Conservation (phyloP, 2,888 invertebrate species). For the Plagiodera versicolora region DNA sequence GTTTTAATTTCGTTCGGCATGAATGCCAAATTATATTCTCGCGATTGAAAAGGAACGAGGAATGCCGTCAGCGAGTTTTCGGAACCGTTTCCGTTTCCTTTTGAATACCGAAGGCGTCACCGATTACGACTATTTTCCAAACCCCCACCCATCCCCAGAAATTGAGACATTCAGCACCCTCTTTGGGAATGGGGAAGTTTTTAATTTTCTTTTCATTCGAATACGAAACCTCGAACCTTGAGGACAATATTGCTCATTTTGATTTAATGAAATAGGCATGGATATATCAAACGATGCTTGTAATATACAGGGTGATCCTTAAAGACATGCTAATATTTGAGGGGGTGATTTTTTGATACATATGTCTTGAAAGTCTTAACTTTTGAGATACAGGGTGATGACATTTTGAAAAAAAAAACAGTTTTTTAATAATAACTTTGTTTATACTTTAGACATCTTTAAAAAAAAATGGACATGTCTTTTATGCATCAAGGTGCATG, state of each 20-base stretch:
- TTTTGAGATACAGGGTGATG: no score
- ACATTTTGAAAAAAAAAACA: no score
- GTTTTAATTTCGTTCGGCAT: constrained; percentile 24
- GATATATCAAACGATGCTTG: no score
- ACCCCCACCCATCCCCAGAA: background rate
- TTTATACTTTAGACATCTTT: no score
- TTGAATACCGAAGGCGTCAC: constrained; percentile 17
- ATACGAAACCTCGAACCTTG: background rate
- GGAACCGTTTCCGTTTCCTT: constrained; percentile 23
- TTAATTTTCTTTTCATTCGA: background rate
- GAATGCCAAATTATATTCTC: constrained; percentile 21
- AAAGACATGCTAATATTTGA: no score
- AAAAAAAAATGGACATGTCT: no score
- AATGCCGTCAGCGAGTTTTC: constrained; percentile 13
- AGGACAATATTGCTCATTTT: background rate
- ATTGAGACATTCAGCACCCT: background rate
- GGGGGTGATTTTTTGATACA: no score
- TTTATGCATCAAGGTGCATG: no score
- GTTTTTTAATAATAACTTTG: no score
- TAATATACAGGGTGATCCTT: no score
- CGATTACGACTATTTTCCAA: background rate
- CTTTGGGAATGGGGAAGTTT: background rate
- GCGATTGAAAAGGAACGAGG: constrained; percentile 16
- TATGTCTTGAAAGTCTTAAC: no score
- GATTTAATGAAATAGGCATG: background rate